These are phyloP conservation scores for Acanthurus tractus DNA, from an alignment of 2,797 vertebrate species.

Conservation along the genomic window DNA sequence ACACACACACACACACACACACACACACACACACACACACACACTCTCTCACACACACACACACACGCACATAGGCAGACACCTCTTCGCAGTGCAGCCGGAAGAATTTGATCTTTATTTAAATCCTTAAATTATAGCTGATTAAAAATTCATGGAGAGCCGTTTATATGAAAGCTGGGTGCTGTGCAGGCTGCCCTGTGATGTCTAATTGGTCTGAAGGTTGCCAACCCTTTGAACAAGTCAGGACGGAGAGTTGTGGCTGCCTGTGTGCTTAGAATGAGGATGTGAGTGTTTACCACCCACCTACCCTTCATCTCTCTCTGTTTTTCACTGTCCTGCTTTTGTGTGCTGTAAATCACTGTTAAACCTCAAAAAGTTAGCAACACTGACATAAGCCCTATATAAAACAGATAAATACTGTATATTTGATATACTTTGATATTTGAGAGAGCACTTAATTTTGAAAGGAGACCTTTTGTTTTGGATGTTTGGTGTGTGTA, in stretches of 20 bases:
- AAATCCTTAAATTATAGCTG: constrained; percentile 86
- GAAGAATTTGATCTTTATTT: constrained; percentile 87
- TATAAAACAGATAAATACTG: constrained; percentile 8
- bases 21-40: constrained; percentile 35
- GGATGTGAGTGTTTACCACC: constrained; percentile 81
- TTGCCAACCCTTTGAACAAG: constrained; percentile 87
- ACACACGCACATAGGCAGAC: constrained; percentile 55
- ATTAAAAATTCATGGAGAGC: constrained; percentile 85
- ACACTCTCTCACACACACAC: constrained; percentile 18
- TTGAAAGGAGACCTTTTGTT: constrained; percentile 52
- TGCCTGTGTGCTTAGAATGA: constrained; percentile 78
- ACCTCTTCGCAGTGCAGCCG: constrained; percentile 75
- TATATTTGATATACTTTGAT: constrained; percentile 21
- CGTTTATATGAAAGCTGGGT: constrained; percentile 82
- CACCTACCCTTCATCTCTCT: constrained; percentile 61
- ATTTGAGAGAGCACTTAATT: constrained; percentile 26
- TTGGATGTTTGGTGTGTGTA: constrained; percentile 21
- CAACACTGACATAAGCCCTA: background rate
- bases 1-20: constrained; percentile 52
- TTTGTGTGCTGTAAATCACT: constrained; percentile 35
- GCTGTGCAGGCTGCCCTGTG: constrained; percentile 82
- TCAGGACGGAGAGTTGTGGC: constrained; percentile 77
- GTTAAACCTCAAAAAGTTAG: constrained; percentile 34
- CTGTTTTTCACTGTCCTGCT: constrained; percentile 37
- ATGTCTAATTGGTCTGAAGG: constrained; percentile 88